Base-by-base conservation (phyloP, 2,888 invertebrate genomes). In the Eupithecia abbreviata region DNA sequence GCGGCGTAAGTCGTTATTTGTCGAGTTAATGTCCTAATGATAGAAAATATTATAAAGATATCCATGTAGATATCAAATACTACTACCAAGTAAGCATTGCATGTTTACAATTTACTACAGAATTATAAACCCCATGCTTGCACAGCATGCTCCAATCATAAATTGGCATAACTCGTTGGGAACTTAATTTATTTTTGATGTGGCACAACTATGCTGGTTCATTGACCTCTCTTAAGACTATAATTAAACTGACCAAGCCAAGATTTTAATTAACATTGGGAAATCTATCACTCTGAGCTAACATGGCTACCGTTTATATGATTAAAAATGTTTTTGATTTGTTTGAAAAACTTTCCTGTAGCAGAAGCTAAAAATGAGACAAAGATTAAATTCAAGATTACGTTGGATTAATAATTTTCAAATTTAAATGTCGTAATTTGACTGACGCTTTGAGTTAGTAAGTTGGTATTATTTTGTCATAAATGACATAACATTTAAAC, bases 61-160 rank as follows among this genome's bases (percentile, higher is more conserved):
- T n/a, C 5, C 12, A 6, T 51, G 47, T 47, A 9, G 6, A 55
- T 55, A 55, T n/a, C 55, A 55, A n/a, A 6, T 5, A n/a, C 55
- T 43, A 43, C 43, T n/a, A 55, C 51, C 6, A 51, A 5, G 15
- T 55, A n/a, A 55, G 55, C n/a, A 10, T n/a, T n/a, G 55, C n/a
- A 30, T 18, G 58, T 10, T 69, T 71, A 72, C 78, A 79, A 81
- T 80, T 82, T 81, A 83, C 77, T 76, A 75, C 73, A 77, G 78
- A 81, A 82, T 82, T 82, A 80, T 66, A 43, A 81, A 73, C 78
- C 73, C 72, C 68, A 73, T 78, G 77, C 75, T 76, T 79, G 68
- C 79, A 76, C 79, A 76, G 77, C 76, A 75, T 76, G 75, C 75
- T 76, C 47, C 73, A 73, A 79, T 74, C 77, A 73, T 65, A 74